phyloP scores from a whole-genome alignment of 1,140 invertebrate species.

The Copidosoma floridanum region DNA sequence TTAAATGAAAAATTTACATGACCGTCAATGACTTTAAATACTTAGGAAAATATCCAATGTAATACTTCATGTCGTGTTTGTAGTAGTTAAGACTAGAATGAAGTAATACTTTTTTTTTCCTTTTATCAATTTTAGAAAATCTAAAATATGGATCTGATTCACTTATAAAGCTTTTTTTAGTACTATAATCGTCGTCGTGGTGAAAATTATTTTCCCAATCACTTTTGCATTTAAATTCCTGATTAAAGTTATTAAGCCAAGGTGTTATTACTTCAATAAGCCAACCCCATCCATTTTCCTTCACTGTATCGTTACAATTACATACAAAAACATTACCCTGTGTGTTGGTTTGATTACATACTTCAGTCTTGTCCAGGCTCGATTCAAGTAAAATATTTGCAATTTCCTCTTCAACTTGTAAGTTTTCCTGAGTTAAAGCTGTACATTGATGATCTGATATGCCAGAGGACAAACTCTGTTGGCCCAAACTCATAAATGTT shows the following conservation, averaged over 20 bases:
- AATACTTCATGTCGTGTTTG: constrained; percentile 43
- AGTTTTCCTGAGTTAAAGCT: not conserved
- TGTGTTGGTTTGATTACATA: constrained; percentile 25
- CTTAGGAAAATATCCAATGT: constrained; percentile 38
- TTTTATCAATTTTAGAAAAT: constrained; percentile 33
- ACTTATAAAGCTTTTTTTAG: constrained; percentile 4
- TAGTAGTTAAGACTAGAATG: constrained; percentile 34
- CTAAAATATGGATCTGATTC: constrained; percentile 24
- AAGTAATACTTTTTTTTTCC: constrained; percentile 41
- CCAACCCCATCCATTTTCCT: constrained; percentile 50
- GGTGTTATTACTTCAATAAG: constrained; percentile 54
- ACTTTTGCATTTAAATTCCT: no score
- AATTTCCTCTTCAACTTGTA: constrained; percentile 14
- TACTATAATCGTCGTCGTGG: constrained; percentile 12
- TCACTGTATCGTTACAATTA: constrained; percentile 23
- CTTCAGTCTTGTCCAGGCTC: constrained; percentile 2
- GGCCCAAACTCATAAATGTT: constrained; percentile 34
- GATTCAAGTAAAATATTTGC: constrained; percentile 18
- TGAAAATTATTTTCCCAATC: constrained; percentile 25
- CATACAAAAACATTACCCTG: constrained; percentile 22
- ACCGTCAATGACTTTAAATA: constrained; percentile 37
- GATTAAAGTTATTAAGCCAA: constrained; percentile 55
- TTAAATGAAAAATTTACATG: constrained; percentile 12
- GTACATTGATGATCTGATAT: not conserved
- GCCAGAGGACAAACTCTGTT: constrained; percentile 1